These are phyloP conservation scores for Chaunax sp. DNA, from an alignment of 2,797 vertebrate species.

Conservation along the genomic window DNA sequence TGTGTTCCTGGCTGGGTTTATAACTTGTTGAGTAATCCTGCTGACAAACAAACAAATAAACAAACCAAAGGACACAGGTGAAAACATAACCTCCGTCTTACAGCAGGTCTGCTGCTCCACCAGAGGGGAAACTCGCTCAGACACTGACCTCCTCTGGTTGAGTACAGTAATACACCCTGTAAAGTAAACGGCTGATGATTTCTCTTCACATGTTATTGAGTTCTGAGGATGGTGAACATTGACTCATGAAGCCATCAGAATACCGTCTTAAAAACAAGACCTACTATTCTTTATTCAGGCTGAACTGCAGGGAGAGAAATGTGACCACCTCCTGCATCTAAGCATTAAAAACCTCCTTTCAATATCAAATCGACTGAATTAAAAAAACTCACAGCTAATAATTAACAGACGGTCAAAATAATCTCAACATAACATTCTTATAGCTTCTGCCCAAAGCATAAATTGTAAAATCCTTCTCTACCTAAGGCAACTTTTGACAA, in stretches of 20 bases:
- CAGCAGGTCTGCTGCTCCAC: neutral
- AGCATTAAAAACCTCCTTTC: conserved; percentile 23
- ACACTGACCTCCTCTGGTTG: conserved; percentile 45
- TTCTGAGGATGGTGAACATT: neutral
- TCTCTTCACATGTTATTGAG: conserved; percentile 9
- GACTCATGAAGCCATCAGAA: neutral
- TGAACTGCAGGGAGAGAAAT: neutral
- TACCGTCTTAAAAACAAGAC: conserved; percentile 9
- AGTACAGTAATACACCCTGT: neutral
- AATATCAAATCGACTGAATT: conserved; percentile 26
- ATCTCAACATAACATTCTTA: neutral
- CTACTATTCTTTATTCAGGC: neutral
- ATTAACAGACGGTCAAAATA: conserved; percentile 8
- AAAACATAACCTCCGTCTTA: no score
- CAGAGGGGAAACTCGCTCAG: neutral
- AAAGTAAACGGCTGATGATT: neutral
- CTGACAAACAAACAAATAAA: no score
- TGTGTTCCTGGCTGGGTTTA: no score
- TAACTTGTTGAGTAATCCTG: no score
- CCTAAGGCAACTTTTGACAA: conserved; percentile 42
- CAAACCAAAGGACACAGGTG: no score
- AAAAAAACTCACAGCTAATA: neutral
- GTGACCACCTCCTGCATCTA: neutral
- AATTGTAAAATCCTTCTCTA: conserved; percentile 39
- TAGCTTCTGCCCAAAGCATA: neutral